Conservation (phyloP, 2,113 vertebrate genomes). For the Camarhynchus parvulus region DNA sequence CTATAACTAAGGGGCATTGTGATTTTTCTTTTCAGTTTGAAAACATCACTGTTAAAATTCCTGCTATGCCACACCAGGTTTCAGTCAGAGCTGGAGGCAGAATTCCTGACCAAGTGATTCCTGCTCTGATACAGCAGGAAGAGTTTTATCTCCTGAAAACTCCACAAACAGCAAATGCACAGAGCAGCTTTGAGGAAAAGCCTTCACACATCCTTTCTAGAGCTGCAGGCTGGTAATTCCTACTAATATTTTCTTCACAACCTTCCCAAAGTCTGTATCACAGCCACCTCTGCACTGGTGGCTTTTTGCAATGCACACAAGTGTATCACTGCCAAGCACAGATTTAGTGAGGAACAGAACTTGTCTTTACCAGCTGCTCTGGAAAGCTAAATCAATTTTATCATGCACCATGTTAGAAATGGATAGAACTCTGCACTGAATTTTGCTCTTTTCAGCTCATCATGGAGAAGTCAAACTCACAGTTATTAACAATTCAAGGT, state of each 20-base stretch:
- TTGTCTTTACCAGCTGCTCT: slow-evolving; percentile 16
- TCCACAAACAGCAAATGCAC: background rate
- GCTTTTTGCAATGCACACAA: background rate
- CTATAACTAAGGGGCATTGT: background rate
- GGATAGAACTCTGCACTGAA: background rate
- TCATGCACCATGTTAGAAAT: background rate
- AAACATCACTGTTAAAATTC: background rate
- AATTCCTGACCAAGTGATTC: background rate
- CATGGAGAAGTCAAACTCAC: background rate
- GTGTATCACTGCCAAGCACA: background rate
- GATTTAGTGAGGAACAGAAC: background rate
- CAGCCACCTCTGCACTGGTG: background rate
- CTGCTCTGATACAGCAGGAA: background rate
- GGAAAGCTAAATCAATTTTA: background rate
- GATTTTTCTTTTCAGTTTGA: background rate
- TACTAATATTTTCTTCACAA: background rate
- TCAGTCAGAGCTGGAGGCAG: background rate
- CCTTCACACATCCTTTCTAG: background rate
- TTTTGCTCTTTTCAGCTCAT: background rate
- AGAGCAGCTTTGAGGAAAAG: background rate
- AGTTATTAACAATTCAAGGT: background rate
- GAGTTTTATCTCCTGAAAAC: background rate
- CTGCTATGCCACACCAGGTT: background rate
- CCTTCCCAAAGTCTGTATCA: background rate
- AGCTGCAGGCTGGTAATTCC: background rate